Evolutionary conservation across 35 echinoderm and acorn worm genomes (phyloP).

Genomic region (Amphiura filiformis): DNA sequence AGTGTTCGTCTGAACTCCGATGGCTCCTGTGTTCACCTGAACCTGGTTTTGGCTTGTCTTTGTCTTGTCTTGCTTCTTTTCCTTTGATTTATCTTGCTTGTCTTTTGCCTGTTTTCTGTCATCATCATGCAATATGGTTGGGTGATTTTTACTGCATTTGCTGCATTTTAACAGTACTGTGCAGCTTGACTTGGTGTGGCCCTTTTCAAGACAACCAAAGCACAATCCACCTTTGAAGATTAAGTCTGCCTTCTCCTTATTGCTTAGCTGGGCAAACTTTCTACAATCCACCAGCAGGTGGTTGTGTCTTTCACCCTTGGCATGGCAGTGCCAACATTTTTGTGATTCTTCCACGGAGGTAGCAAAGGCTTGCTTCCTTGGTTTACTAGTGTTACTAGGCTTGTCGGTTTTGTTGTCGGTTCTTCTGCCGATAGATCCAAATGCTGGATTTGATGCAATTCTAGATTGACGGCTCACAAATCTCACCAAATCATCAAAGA

Average conservation of each 20-base stretch:
- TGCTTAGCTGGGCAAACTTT: neutral
- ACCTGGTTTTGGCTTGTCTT: too few species aligned
- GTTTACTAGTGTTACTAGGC: neutral
- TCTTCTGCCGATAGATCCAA: neutral
- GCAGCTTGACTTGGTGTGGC: neutral
- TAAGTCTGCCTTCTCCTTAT: neutral
- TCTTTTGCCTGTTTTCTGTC: too few species aligned
- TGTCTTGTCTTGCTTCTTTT: too few species aligned
- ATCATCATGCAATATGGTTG: neutral
- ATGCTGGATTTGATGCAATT: neutral
- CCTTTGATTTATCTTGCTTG: too few species aligned
- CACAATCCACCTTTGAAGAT: neutral
- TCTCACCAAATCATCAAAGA: neutral
- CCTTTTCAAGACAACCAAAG: neutral
- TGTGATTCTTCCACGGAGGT: neutral
- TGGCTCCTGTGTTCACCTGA: too few species aligned
- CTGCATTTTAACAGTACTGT: neutral
- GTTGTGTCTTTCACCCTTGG: neutral
- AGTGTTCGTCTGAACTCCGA: too few species aligned
- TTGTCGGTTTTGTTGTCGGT: neutral
- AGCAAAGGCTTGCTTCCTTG: neutral
- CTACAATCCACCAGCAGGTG: neutral
- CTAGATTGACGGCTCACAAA: neutral
- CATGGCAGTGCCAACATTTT: neutral
- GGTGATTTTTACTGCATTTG: neutral